These are phyloP conservation scores for Automeris io DNA, from an alignment of 2,888 invertebrate genomes.

Conservation along the genomic window DNA sequence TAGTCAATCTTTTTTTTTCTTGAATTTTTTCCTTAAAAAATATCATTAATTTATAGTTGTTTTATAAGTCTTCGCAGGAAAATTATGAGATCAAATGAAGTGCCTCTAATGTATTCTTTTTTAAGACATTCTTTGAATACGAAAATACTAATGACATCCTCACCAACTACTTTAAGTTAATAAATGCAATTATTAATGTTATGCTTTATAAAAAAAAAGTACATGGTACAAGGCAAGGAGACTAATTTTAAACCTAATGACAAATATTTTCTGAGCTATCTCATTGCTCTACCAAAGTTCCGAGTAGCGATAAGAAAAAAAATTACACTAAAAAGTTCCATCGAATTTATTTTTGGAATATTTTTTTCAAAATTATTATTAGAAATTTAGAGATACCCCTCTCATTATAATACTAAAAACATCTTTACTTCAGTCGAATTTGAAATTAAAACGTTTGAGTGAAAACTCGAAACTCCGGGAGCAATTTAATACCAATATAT, in stretches of 20 bases:
- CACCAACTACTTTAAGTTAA: background rate
- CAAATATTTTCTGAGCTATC: too few relatives aligned
- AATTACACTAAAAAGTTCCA: too few relatives aligned
- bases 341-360: too few relatives aligned
- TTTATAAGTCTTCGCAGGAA: slow-evolving; percentile 19
- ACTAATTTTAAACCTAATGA: too few relatives aligned
- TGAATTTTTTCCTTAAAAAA: slow-evolving; percentile 2
- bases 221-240: background rate
- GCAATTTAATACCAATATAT: background rate
- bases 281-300: too few relatives aligned
- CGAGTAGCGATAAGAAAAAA: too few relatives aligned
- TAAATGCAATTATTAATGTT: slow-evolving; percentile 4
- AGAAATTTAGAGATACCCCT: too few relatives aligned
- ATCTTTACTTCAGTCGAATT: background rate
- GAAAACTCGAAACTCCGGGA: background rate
- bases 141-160: background rate
- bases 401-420: background rate
- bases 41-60: slow-evolving; percentile 16
- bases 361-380: too few relatives aligned
- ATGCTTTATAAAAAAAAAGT: background rate
- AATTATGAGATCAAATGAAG: slow-evolving; percentile 25
- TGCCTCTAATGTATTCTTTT: slow-evolving; percentile 14
- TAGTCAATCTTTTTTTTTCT: background rate
- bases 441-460: background rate
- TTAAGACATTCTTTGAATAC: background rate